Percentiles rank a stretch among this genome's conserved stretches.
phyloP scores from a whole-genome alignment of 2,113 vertebrate species.

The Oriolus oriolus region DNA sequence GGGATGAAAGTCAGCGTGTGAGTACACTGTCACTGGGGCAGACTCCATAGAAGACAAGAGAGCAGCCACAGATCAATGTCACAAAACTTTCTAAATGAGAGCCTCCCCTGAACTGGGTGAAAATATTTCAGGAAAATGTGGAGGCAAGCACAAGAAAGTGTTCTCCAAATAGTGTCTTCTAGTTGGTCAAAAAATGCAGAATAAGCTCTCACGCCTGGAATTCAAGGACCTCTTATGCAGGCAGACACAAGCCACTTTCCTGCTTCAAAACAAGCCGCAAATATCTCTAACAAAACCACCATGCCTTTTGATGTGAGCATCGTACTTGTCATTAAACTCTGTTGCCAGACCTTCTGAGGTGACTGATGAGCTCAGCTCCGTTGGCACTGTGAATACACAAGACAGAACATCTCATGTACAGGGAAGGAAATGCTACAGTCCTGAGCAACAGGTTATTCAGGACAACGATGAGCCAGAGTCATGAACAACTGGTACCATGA shows the following conservation, averaged over 20 bases:
- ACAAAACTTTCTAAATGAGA: background rate
- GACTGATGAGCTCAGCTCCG: background rate
- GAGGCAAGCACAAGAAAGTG: background rate
- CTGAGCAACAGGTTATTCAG: background rate
- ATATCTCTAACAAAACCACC: background rate
- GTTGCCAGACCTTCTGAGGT: background rate
- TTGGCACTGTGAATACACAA: background rate
- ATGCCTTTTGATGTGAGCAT: background rate
- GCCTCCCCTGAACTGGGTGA: background rate
- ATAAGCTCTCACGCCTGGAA: background rate
- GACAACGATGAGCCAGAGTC: background rate
- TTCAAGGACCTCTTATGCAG: background rate
- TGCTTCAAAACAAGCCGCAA: background rate
- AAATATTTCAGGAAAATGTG: background rate
- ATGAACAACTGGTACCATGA: rapidly evolving
- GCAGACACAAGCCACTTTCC: background rate
- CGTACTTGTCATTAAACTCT: rapidly evolving
- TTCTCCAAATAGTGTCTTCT: background rate
- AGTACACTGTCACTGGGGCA: background rate
- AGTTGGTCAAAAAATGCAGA: too few relatives aligned
- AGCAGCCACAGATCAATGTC: background rate
- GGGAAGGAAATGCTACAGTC: background rate
- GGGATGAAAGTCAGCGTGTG: rapidly evolving
- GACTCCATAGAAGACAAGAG: background rate
- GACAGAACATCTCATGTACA: background rate